A percentile compares a stretch with the other conserved stretches of the same genome.
phyloP scores from a whole-genome alignment of 2,113 vertebrate genomes.

The Myrmophylax atrothorax region DNA sequence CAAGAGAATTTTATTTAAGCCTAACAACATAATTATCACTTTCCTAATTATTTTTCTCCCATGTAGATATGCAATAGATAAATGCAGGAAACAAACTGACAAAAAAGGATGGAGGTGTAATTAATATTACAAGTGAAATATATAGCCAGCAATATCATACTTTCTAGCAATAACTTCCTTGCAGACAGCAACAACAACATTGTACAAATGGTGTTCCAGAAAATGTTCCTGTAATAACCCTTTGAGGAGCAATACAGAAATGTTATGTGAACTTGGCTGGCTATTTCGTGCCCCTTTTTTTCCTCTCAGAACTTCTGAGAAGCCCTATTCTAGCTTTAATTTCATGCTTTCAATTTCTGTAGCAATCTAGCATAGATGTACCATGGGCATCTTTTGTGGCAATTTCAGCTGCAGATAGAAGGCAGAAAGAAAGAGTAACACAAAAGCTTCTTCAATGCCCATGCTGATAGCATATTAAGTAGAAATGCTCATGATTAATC shows the following conservation, averaged over 20 bases:
- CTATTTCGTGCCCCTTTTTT: neutral
- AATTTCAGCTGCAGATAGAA: neutral
- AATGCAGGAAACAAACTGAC: neutral
- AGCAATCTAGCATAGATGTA: neutral
- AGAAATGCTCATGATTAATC: neutral
- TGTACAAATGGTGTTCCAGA: neutral
- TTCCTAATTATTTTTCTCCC: neutral
- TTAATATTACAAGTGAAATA: neutral
- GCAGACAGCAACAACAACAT: neutral
- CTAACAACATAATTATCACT: neutral
- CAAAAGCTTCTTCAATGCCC: neutral
- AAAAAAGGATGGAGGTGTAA: neutral
- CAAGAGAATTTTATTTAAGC: neutral
- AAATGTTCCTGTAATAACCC: neutral
- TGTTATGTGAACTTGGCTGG: neutral
- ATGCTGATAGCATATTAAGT: rapidly evolving
- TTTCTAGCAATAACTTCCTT: neutral
- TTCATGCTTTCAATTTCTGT: neutral
- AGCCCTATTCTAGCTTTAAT: neutral
- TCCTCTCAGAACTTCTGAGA: neutral
- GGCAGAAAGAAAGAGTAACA: neutral
- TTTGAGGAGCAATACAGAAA: neutral
- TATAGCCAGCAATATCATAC: neutral
- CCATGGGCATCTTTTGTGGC: neutral
- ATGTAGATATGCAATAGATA: neutral